These are phyloP conservation scores for Gymnoscelis rufifasciata DNA, from an alignment of 2,888 invertebrate genomes.

Conservation along the genomic window DNA sequence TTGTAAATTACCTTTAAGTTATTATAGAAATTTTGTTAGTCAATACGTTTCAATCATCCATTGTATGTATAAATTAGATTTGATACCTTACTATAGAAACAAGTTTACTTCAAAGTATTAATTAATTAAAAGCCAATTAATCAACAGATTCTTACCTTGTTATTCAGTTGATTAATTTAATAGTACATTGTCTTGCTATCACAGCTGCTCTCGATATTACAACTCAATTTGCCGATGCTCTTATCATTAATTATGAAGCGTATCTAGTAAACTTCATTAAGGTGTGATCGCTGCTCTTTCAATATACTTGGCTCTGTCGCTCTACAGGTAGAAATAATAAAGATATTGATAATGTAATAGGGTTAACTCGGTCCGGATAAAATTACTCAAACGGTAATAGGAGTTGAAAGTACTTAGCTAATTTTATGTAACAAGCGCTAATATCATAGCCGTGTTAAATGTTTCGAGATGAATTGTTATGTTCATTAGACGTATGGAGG, in stretches of 20 bases:
- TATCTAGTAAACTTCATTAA: constrained; percentile 20
- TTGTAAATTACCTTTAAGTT: too few relatives aligned
- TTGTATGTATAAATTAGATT: too few relatives aligned
- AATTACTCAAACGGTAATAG: not conserved
- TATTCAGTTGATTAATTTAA: constrained; percentile 6
- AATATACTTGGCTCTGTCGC: not conserved
- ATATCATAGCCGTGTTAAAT: too few relatives aligned
- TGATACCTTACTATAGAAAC: too few relatives aligned
- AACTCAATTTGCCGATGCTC: constrained; percentile 15
- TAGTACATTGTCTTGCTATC: constrained; percentile 6
- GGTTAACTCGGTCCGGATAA: not conserved
- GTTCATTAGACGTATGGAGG: too few relatives aligned
- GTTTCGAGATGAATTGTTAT: too few relatives aligned
- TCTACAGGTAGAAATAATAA: constrained; percentile 2
- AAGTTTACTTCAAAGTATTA: too few relatives aligned
- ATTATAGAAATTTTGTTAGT: too few relatives aligned
- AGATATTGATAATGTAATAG: not conserved
- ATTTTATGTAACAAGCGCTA: too few relatives aligned
- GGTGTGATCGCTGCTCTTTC: constrained; percentile 7
- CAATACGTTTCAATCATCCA: too few relatives aligned
- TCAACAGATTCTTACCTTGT: not conserved
- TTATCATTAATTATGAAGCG: constrained; percentile 22
- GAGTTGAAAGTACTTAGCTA: too few relatives aligned
- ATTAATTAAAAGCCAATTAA: not conserved
- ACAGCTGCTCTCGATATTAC: constrained; percentile 14